Evolutionary conservation across 1,140 invertebrate species (phyloP), one percentile per base, ranked within the genome.

Genomic region (Sesamia nonagrioides): DNA sequence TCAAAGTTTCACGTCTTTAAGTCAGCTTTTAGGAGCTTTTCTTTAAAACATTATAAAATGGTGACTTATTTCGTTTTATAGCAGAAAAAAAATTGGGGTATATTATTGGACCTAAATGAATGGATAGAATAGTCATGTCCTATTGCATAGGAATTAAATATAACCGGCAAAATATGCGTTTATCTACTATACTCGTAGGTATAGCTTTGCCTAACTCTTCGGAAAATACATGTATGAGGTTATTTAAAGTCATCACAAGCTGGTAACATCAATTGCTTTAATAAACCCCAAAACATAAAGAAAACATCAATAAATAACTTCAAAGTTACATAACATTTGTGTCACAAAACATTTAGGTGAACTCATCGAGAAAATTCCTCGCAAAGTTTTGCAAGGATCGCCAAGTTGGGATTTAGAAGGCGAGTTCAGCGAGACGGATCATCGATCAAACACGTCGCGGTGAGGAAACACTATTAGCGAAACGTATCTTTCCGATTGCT

Each of bases 381-480:
- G 5, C 52, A 54, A 54, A 54, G 17, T 54, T 40, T 63, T 1
- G 1, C 1, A 40, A 6, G n/a, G 15, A 63, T 63, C 60, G 33
- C n/a, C 15, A 63, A 63, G 60, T 40, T 63, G 35, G 3, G 35
- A 63, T 7, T 40, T 40, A 7, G 60, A 40, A 37, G 15, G n/a
- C 60, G 8, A 2, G 33, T n/a, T 17, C 3, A 15, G 4, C 35
- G 27, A 1, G n/a, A 37, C 9, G 35, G 35, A 17, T 63, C 60
- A 63, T 63, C 60, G 60, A 63, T 63, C 60, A 63, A 40, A 40
- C 8, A 63, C 17, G 58, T 61, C 58, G 15, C 60, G 15, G 15
- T 40, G 8, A 37, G n/a, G 35, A 63, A 63, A 63, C 17, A 63
- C 35, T 63, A 40, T 63, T 40, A 18, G 8, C 35, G 35, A 63